Evolutionary conservation across 1,140 invertebrate species (phyloP), one percentile per base, ranked within the genome.

Genomic region (Brachionus rubens): DNA sequence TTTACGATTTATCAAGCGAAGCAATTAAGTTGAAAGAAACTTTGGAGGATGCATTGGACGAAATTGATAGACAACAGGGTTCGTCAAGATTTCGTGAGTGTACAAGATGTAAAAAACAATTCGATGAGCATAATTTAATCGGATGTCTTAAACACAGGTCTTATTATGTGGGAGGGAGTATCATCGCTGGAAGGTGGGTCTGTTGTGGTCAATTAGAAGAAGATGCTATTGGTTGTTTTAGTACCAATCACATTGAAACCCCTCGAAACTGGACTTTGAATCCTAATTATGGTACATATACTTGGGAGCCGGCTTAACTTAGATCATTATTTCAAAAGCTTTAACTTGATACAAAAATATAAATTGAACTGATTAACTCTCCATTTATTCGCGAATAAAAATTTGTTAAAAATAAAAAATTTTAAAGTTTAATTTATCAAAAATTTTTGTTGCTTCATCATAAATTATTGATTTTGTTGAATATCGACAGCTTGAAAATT

Each of bases 161-260:
- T 3, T 77, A 77, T 46, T 77, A 75, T 46, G 19, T 77, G 43
- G 59, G 59, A 16, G 76, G 75, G 6, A 33, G 6, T 12, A 2
- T 77, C 6, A 33, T 77, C 1, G 76, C 76, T 7, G 67, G 67
- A 7, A 24, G 48, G 12, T 77, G 76, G 76, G 76, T 77, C 0
- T 77, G 76, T 41, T 77, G 76, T 47, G 5, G 19, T 5, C 65
- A 77, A 30, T 40, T 24, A 19, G 48, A 48, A 16, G 40, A 54
- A 46, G 36, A 24, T 41, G 26, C 28, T 1, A 5, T 41, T 24
- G 76, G 76, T 16, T 77, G 76, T 40, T 48, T 47, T 12, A 26
- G 24, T 12, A 43, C 41, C 5, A 19, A 24, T 9, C 76, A 77
- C 21, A 77, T 36, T 14, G 41, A 50, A n/a, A 14, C 3, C 19